These are phyloP conservation scores for Olivierus martensii DNA, from an alignment of 1,140 invertebrate species.

Conservation along the genomic window DNA sequence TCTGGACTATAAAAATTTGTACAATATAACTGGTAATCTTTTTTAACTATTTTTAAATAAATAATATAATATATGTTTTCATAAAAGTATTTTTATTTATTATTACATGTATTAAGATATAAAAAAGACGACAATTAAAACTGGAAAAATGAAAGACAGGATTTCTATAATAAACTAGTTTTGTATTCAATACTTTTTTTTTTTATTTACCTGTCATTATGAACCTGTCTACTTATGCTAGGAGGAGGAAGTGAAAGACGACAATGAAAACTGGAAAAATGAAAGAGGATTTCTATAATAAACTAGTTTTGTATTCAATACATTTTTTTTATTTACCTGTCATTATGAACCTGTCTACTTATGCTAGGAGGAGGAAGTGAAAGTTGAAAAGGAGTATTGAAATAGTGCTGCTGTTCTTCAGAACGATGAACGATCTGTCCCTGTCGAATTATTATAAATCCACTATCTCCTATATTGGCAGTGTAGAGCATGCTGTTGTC, in stretches of 20 bases:
- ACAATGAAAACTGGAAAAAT: too few species aligned
- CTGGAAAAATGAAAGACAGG: too few species aligned
- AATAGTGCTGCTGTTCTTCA: constrained; percentile 94
- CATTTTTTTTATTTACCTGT: constrained; percentile 44
- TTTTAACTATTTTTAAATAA: too few species aligned
- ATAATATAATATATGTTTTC: too few species aligned
- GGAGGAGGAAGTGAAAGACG: constrained; percentile 85
- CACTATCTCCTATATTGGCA: constrained; percentile 97
- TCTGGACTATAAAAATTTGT: constrained; percentile 54
- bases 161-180: background rate
- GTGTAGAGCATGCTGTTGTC: constrained; percentile 79
- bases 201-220: constrained; percentile 60
- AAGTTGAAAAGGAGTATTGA: constrained; percentile 95
- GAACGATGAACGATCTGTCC: constrained; percentile 73
- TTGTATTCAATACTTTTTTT: background rate
- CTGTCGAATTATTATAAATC: constrained; percentile 79
- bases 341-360: constrained; percentile 65
- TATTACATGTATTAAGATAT: too few species aligned
- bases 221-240: constrained; percentile 61
- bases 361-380: constrained; percentile 81
- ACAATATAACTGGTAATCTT: too few species aligned
- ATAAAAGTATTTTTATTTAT: too few species aligned
- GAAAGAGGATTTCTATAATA: too few species aligned
- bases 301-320: background rate
- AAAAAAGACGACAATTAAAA: too few species aligned